Base-by-base conservation (phyloP, 2,797 vertebrate species). In the Chrysocyon brachyurus region DNA sequence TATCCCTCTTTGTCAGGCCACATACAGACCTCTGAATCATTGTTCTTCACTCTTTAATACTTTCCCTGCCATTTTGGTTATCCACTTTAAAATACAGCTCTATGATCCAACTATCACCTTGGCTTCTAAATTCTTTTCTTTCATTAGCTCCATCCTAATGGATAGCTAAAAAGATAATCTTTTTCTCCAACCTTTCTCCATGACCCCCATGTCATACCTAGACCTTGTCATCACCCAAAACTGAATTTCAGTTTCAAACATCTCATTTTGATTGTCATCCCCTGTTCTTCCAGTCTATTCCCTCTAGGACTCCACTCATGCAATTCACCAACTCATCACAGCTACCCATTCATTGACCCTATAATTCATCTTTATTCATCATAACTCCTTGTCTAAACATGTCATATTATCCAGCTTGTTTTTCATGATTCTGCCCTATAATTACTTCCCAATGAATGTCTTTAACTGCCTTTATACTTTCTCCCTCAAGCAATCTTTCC, bases 401-500 rank as follows among this genome's bases (percentile, higher is more conserved):
- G 12, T 85, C 28, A 66, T 57, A 1, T 64, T 56, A 15, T 31
- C 19, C 64, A 73, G 12, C 2, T 66, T 89, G 14, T 81, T 82
- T 95, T 75, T 73, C 22, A 46, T 54, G 24, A 54, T 59, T 11
- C 49, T 14, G 14, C 15, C 49, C 2, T 57, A 22, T 73, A 73
- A 88, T 28, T 72, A 36, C 56, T 57, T 92, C 21, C 81, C 57
- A 82, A 70, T 31, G 75, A 54, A 68, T 36, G 14, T 68, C 79
- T 22, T 90, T 91, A 84, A 36, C 12, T 85, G 5, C 52, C 11
- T 56, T 63, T 96, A 54, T 46, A 52, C 66, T 75, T 88, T 97
- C 3, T 64, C 28, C 52, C 12, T 72, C 12, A 66, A 66, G 54
- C 64, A 64, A 56, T 61, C 22, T 70, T 90, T 72, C 40, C 10